These are phyloP conservation scores for Coracias cyanogaster DNA, from an alignment of 2,797 vertebrate species.

Conservation along the genomic window DNA sequence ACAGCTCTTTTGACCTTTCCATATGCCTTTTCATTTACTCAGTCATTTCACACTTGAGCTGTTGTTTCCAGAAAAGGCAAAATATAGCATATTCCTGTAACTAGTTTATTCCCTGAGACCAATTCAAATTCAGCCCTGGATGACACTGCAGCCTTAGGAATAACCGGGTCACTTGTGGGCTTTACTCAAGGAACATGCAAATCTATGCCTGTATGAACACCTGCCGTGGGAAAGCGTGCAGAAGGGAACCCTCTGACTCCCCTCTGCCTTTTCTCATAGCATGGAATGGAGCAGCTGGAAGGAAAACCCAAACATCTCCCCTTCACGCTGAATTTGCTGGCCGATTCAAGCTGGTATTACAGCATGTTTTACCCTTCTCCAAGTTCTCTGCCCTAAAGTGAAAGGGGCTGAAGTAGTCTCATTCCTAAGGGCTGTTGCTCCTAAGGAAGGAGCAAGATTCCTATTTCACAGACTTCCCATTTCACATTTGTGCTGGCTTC, in stretches of 20 bases:
- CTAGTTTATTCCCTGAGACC: background rate
- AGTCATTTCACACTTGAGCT: slow-evolving; percentile 58
- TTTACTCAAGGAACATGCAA: background rate
- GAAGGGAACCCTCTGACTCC: background rate
- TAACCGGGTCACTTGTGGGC: background rate
- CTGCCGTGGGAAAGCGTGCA: background rate
- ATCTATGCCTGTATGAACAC: background rate
- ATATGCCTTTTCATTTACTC: slow-evolving; percentile 45
- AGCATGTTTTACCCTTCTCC: background rate
- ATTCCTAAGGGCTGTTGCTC: background rate
- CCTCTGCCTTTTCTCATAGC: background rate
- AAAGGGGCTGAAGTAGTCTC: background rate
- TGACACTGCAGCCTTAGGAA: background rate
- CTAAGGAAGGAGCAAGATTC: background rate
- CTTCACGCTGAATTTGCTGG: background rate
- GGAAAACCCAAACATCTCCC: background rate
- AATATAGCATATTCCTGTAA: background rate
- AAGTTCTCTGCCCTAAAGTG: background rate
- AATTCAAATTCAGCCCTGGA: background rate
- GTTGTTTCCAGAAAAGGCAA: background rate
- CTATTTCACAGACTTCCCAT: background rate
- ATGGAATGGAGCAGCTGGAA: background rate
- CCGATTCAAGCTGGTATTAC: background rate
- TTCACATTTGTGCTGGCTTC: slow-evolving; percentile 4
- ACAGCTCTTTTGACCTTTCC: slow-evolving; percentile 58